Evolutionary conservation across 2,888 invertebrate genomes (phyloP).

Genomic region (Agrotis ipsilon): DNA sequence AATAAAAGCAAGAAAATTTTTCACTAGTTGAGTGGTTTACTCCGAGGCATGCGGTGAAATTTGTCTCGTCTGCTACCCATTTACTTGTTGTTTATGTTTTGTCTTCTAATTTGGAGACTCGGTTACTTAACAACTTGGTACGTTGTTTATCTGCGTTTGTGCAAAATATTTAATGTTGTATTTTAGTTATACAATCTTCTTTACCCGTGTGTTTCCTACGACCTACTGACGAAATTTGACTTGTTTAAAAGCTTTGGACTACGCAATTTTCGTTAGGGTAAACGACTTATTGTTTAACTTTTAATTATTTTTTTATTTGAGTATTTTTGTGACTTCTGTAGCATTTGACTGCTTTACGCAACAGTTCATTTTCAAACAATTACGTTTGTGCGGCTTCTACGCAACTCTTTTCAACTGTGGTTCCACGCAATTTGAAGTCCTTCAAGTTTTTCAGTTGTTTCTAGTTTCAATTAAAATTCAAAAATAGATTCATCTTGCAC

Average conservation of each 20-base stretch:
- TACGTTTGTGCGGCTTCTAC: slow-evolving; percentile 39
- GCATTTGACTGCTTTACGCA: slow-evolving; percentile 29
- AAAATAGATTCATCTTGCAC: slow-evolving; percentile 31
- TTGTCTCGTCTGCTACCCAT: slow-evolving; percentile 78
- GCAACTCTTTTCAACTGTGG: not conserved
- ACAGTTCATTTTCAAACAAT: slow-evolving; percentile 44
- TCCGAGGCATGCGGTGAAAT: slow-evolving; percentile 86
- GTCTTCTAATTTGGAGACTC: slow-evolving; percentile 66
- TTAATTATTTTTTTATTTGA: slow-evolving; percentile 31
- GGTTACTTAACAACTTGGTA: slow-evolving; percentile 61
- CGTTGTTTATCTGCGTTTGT: slow-evolving; percentile 60
- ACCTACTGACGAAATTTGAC: slow-evolving; percentile 19
- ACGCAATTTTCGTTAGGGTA: slow-evolving; percentile 26
- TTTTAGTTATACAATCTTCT: slow-evolving; percentile 54
- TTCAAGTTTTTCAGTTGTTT: slow-evolving; percentile 38
- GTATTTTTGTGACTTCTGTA: slow-evolving; percentile 32
- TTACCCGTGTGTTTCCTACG: slow-evolving; percentile 16
- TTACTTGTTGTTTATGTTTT: slow-evolving; percentile 66
- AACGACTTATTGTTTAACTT: slow-evolving; percentile 35
- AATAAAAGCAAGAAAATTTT: slow-evolving; percentile 88
- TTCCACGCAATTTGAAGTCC: slow-evolving; percentile 16
- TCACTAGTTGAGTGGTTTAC: slow-evolving; percentile 89
- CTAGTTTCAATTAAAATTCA: slow-evolving; percentile 23
- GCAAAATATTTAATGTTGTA: slow-evolving; percentile 62
- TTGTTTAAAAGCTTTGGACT: slow-evolving; percentile 29